Evolutionary conservation across 2,113 vertebrate species (phyloP).

Genomic region (Catagonus wagneri): DNA sequence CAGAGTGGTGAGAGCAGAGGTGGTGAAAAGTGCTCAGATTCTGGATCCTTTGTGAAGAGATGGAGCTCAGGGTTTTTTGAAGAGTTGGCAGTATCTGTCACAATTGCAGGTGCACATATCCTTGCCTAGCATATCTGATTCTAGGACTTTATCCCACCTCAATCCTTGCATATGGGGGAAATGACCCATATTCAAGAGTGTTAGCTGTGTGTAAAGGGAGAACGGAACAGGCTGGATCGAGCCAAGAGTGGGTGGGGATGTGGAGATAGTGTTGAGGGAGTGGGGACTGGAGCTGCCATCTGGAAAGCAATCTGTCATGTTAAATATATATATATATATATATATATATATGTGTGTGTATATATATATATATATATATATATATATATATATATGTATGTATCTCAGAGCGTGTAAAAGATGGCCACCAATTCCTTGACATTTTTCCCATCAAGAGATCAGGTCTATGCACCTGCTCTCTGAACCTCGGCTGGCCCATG

Average conservation of each 20-base stretch:
- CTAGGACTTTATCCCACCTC: not conserved
- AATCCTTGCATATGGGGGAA: not conserved
- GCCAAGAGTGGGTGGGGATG: not conserved
- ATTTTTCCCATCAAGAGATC: not conserved
- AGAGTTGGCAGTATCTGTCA: not conserved
- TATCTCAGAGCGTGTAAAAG: not conserved
- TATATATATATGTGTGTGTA: too few species aligned
- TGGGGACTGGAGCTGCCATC: not conserved
- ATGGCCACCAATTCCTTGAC: not conserved
- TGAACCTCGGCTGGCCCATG: not conserved
- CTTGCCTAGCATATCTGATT: not conserved
- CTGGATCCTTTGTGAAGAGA: not conserved
- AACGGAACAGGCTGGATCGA: not conserved
- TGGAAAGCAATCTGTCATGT: not conserved
- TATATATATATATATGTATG: too few species aligned
- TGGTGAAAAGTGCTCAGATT: not conserved
- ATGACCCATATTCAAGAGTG: not conserved
- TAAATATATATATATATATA: not conserved
- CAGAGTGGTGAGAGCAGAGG: accelerated
- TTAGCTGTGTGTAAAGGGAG: not conserved
- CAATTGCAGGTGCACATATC: not conserved
- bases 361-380: too few species aligned
- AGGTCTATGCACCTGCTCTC: not conserved
- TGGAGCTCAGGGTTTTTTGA: not conserved
- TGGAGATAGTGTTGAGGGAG: not conserved